A percentile compares a stretch with the other conserved stretches of the same genome.
Conservation (phyloP, 2,888 invertebrate genomes). For the Diplazon laetatorius region DNA sequence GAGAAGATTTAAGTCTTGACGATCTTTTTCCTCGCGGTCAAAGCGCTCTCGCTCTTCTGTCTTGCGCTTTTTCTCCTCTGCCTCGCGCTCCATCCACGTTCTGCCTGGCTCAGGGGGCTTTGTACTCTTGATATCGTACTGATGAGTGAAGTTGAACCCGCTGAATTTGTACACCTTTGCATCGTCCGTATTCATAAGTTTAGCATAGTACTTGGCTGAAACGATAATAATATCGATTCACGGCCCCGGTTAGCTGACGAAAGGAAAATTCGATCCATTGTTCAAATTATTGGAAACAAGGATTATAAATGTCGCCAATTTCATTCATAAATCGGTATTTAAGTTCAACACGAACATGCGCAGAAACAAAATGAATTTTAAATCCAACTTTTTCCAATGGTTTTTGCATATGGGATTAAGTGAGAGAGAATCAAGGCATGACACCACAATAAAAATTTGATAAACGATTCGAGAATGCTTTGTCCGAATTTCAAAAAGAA, state of each 20-base stretch:
- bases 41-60: background rate
- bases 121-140: slow-evolving; percentile 59
- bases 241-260: background rate
- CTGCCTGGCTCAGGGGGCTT: slow-evolving; percentile 36
- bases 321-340: no score
- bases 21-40: background rate
- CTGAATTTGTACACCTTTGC: slow-evolving; percentile 84
- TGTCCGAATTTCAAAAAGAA: no score
- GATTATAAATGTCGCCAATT: no score
- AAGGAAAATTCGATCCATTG: background rate
- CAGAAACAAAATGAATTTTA: no score
- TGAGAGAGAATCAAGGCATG: no score
- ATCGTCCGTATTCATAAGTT: slow-evolving; percentile 84
- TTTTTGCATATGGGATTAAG: no score
- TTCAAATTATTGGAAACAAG: background rate
- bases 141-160: slow-evolving; percentile 81
- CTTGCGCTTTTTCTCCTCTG: no score
- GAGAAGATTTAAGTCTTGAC: slow-evolving; percentile 31
- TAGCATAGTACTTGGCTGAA: slow-evolving; percentile 85
- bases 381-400: no score
- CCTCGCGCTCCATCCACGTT: background rate
- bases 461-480: no score
- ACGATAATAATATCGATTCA: slow-evolving; percentile 60
- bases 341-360: no score
- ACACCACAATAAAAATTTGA: no score